Conservation (phyloP, 2,888 invertebrate genomes). For the Eudasyphora cyanicolor region DNA sequence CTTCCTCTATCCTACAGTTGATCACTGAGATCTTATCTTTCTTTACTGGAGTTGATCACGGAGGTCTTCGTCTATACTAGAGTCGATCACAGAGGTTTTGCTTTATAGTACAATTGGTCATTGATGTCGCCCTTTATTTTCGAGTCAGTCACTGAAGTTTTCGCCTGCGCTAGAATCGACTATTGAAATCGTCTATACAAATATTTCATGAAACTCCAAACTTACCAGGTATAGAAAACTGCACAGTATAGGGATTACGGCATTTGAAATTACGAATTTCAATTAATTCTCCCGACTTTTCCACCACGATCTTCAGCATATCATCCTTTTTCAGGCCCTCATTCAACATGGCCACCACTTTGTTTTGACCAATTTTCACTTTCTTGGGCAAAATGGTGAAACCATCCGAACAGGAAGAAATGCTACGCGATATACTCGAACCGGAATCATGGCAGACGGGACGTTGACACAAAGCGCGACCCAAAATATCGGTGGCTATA, state of each 20-base stretch:
- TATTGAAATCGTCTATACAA: no score
- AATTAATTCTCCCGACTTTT: constrained; percentile 89
- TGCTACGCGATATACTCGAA: constrained; percentile 74
- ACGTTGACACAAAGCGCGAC: constrained; percentile 82
- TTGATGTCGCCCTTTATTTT: no score
- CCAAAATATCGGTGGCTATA: constrained; percentile 89
- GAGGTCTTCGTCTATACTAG: no score
- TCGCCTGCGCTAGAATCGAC: no score
- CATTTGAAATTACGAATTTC: constrained; percentile 88
- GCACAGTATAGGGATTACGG: constrained; percentile 91
- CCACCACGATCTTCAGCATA: constrained; percentile 88
- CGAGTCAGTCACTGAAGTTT: no score
- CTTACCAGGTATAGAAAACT: constrained; percentile 89
- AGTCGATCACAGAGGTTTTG: no score
- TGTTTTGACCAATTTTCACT: constrained; percentile 85
- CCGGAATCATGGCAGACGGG: constrained; percentile 84
- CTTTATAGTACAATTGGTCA: no score
- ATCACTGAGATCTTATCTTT: no score
- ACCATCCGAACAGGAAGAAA: constrained; percentile 78
- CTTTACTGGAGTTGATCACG: no score
- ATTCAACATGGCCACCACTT: constrained; percentile 88
- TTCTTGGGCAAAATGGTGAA: constrained; percentile 79
- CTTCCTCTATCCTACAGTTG: no score
- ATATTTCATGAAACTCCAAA: no score
- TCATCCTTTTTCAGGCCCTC: constrained; percentile 90